Evolutionary conservation across 2,888 invertebrate species (phyloP).

Genomic region (Melangyna quadrimaculata): DNA sequence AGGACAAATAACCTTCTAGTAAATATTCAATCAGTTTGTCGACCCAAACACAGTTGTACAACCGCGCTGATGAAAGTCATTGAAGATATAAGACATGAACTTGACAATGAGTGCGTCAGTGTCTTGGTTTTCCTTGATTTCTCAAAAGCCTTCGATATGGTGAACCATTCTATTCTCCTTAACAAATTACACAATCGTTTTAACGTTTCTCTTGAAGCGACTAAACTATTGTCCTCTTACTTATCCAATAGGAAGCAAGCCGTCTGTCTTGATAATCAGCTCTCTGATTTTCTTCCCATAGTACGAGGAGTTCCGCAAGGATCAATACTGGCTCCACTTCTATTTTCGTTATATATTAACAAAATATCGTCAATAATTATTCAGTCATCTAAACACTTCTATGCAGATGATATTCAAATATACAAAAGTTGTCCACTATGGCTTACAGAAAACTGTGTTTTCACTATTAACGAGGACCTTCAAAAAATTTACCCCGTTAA

Average conservation of each 20-base stretch:
- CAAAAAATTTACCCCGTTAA: neutral
- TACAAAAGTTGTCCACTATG: neutral
- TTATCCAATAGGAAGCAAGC: neutral
- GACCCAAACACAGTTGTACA: neutral
- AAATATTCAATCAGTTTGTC: neutral
- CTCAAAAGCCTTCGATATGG: neutral
- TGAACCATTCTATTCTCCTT: neutral
- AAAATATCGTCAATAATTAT: neutral
- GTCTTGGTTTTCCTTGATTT: neutral
- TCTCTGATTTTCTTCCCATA: neutral
- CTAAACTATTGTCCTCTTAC: neutral
- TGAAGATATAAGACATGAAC: neutral
- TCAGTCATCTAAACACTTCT: neutral
- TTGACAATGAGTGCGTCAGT: neutral
- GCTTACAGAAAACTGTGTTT: neutral
- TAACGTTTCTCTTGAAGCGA: neutral
- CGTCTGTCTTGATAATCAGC: neutral
- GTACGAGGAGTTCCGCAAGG: neutral
- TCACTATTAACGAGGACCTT: neutral
- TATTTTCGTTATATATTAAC: neutral
- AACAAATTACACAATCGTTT: neutral
- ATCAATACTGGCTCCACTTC: neutral
- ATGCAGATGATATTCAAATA: slow-evolving; percentile 2
- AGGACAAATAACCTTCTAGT: neutral
- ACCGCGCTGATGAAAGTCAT: neutral